A percentile compares a stretch with the other conserved stretches of the same genome.
Evolutionary conservation across 2,888 invertebrate genomes (phyloP).

Genomic region (Chrysomela aeneicollis): DNA sequence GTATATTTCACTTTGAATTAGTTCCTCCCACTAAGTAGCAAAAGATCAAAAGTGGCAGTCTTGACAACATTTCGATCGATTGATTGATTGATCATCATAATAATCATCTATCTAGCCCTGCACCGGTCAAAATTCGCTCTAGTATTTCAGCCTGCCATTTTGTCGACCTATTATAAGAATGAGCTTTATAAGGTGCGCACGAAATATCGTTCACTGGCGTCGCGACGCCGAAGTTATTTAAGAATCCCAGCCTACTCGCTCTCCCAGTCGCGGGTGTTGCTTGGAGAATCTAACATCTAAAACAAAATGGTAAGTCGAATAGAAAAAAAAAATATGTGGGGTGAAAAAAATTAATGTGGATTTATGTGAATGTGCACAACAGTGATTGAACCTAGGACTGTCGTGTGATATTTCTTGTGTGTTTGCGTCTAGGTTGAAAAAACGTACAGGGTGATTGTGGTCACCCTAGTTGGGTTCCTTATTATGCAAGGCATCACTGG

Average conservation of each 20-base stretch:
- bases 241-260: constrained; percentile 43
- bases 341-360: neutral
- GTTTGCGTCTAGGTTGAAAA: too few species aligned
- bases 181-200: constrained; percentile 55
- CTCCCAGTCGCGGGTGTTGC: constrained; percentile 58
- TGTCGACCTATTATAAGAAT: constrained; percentile 53
- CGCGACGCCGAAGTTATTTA: constrained; percentile 54
- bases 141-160: constrained; percentile 40
- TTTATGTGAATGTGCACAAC: constrained; percentile 9
- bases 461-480: too few species aligned
- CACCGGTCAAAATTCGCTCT: constrained; percentile 33
- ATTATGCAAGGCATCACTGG: too few species aligned
- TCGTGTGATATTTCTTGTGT: neutral
- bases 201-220: constrained; percentile 43
- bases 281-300: constrained; percentile 53
- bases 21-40: too few species aligned
- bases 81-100: neutral
- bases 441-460: too few species aligned
- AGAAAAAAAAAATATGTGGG: too few species aligned
- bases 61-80: neutral
- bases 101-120: too few species aligned
- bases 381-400: constrained; percentile 1
- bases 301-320: constrained; percentile 57
- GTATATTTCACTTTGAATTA: too few species aligned
- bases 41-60: neutral